Evolutionary conservation across 2,113 vertebrate species (phyloP).

Genomic region (Entelurus aequoreus): DNA sequence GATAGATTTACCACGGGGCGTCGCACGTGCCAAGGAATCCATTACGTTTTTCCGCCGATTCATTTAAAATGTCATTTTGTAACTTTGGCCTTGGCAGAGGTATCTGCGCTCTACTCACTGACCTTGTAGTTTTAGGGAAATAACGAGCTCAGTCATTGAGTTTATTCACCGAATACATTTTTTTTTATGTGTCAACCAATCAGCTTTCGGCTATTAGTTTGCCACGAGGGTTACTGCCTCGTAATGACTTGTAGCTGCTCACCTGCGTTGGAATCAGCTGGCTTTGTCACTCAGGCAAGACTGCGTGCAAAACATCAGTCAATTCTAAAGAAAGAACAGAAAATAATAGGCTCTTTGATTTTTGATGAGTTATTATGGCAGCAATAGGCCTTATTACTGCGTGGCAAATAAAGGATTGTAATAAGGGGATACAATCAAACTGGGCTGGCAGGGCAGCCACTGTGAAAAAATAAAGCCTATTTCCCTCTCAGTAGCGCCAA

Average conservation of each 20-base stretch:
- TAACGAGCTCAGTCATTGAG: constrained; percentile 3
- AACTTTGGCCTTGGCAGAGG: constrained; percentile 7
- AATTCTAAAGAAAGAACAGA: too few relatives aligned
- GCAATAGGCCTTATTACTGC: too few relatives aligned
- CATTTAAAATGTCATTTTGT: constrained; percentile 3
- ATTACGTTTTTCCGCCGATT: constrained; percentile 5
- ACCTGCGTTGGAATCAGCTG: neutral
- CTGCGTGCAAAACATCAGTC: too few relatives aligned
- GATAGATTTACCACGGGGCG: neutral
- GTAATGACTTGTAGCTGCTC: neutral
- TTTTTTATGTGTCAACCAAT: neutral
- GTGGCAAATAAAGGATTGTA: too few relatives aligned
- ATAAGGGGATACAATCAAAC: too few relatives aligned
- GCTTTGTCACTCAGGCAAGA: too few relatives aligned
- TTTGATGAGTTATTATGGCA: too few relatives aligned
- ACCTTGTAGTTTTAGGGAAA: constrained; percentile 5
- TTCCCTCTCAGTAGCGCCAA: too few relatives aligned
- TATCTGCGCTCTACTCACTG: neutral
- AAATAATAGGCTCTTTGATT: too few relatives aligned
- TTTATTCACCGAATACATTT: neutral
- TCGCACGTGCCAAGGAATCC: neutral
- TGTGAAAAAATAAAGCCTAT: too few relatives aligned
- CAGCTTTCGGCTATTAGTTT: neutral
- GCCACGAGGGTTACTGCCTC: neutral
- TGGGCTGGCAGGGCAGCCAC: too few relatives aligned